Evolutionary conservation across 1,140 invertebrate species (phyloP), one percentile per base, ranked within the genome.

Genomic region (Whitmania pigra): DNA sequence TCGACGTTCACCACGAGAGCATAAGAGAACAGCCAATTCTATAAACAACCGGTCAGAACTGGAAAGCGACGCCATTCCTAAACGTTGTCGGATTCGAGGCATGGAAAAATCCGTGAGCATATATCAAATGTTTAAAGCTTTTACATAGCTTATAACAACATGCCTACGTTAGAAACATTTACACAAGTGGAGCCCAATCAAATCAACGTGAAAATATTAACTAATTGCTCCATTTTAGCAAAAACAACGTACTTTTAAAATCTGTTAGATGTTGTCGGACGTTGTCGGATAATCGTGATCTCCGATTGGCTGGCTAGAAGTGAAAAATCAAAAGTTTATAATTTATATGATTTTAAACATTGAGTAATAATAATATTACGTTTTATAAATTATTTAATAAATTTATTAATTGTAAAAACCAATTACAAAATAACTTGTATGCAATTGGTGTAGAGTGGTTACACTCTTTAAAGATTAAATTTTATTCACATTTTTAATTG

Each of bases 41-140:
- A 29, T 13, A n/a, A 22, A 54, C 40, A 60, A 82, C 80, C 80
- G 80, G 80, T 82, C 81, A 76, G 76, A 82, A 82, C 80, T 80
- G 80, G 80, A 80, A 76, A 76, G 73, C 76, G 74, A 77, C 79
- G 78, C 78, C 79, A 80, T 80, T 73, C 76, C 76, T 75, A 76
- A 75, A 68, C 22, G 43, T 66, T 36, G 73, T 72, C 40, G 63
- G 68, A 71, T 40, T 71, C 66, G 74, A 75, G 77, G 79, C 63
- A 43, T 66, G 68, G 69, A 71, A 73, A 73, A 71, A 71, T 54
- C 69, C 69, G 55, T 63, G 25, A 31, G 22, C 2, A 7, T 31
- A 25, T 25, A 63, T 3, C 60, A 31, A 63, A 13, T 27, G 60
- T 25, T 63, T 27, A 13, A 63, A 63, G 22, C 29, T 63, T 13